A percentile compares a stretch with the other conserved stretches of the same genome.
These are phyloP conservation scores for Rhipidura dahli DNA, from an alignment of 2,113 vertebrate species.

Conservation along the genomic window DNA sequence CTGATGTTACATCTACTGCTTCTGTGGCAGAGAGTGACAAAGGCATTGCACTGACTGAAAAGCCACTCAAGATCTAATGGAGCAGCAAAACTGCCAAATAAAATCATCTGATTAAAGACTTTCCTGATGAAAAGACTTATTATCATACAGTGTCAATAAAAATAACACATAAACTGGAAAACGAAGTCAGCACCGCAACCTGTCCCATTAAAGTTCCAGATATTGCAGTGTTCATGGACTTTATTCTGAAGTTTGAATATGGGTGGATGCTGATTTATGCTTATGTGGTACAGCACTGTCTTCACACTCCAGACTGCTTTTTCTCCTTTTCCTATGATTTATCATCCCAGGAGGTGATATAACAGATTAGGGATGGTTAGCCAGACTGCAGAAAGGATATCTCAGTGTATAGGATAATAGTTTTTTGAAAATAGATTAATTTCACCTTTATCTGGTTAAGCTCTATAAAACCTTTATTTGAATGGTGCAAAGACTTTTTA, in stretches of 20 bases:
- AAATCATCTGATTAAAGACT: not conserved
- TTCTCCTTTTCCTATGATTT: not conserved
- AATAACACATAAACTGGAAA: not conserved
- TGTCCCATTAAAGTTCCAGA: not conserved
- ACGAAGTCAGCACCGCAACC: not conserved
- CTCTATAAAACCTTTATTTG: constrained; percentile 6
- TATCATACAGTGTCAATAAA: not conserved
- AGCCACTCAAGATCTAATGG: not conserved
- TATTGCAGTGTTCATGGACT: not conserved
- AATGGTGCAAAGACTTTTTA: not conserved
- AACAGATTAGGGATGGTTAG: constrained; percentile 14
- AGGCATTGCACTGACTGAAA: not conserved
- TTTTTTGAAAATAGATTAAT: constrained; percentile 14
- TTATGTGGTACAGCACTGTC: not conserved
- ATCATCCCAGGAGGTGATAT: not conserved
- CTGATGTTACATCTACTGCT: not conserved
- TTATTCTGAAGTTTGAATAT: not conserved
- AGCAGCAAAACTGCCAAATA: not conserved
- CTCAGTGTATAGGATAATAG: not conserved
- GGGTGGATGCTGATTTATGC: not conserved
- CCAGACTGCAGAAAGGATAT: not conserved
- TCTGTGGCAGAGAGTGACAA: not conserved
- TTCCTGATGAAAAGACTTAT: not conserved
- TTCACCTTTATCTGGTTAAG: constrained; percentile 27
- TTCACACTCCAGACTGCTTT: not conserved